A percentile compares a stretch with the other conserved stretches of the same genome.
These are phyloP conservation scores for Choreutis nemorana DNA, from an alignment of 2,888 invertebrate species.

Conservation along the genomic window DNA sequence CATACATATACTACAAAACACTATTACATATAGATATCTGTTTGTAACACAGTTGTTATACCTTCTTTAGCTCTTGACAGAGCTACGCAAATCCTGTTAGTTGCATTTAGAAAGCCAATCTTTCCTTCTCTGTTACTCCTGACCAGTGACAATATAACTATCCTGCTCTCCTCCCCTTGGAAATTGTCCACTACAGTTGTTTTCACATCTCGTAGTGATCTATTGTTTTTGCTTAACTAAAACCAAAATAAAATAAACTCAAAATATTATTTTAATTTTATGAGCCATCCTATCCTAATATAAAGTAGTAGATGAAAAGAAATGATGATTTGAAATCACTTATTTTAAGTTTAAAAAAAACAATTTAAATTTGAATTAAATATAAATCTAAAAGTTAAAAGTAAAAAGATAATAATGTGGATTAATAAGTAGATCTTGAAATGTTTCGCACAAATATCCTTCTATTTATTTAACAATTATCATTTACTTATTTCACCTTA, in stretches of 20 bases:
- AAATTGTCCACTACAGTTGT: constrained; percentile 79
- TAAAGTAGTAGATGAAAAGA: too few relatives aligned
- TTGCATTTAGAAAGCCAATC: constrained; percentile 74
- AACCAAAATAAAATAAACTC: too few relatives aligned
- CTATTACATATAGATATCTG: too few relatives aligned
- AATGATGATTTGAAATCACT: too few relatives aligned
- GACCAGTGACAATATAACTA: constrained; percentile 81
- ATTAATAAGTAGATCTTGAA: too few relatives aligned
- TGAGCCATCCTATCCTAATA: too few relatives aligned
- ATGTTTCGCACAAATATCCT: too few relatives aligned
- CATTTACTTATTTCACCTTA: too few relatives aligned
- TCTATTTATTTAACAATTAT: too few relatives aligned
- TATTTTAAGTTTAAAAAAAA: background rate
- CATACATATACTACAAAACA: too few relatives aligned
- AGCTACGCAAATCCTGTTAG: constrained; percentile 80
- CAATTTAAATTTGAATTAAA: background rate
- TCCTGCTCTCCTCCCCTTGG: constrained; percentile 83
- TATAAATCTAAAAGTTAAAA: constrained; percentile 1
- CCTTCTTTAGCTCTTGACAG: constrained; percentile 73
- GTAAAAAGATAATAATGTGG: background rate
- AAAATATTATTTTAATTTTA: background rate
- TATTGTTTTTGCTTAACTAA: constrained; percentile 36
- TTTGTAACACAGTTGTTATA: too few relatives aligned
- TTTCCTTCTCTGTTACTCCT: constrained; percentile 73
- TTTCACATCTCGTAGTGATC: constrained; percentile 52